Evolutionary conservation across 2,113 vertebrate genomes (phyloP), one percentile per base, ranked within the genome.

Genomic region (Pantherophis guttatus): DNA sequence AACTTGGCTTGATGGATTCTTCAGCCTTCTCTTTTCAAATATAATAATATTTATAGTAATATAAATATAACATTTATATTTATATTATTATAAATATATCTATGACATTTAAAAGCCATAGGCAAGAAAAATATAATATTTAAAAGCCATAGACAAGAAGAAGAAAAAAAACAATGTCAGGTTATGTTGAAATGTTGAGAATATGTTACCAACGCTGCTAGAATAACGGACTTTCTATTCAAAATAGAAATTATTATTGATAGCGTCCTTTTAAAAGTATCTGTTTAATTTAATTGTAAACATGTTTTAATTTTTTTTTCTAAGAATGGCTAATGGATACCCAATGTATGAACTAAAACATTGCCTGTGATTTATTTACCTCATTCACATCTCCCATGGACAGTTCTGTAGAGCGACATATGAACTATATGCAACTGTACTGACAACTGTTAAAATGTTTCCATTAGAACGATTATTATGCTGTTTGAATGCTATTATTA

Each of bases 401-500:
- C 33, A 39, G 33, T 81, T 39, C 33, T 81, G 75, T 39, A 44
- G 8, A 21, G 17, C 19, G 75, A 81, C 75, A 44, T 81, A 39
- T 39, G 33, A 81, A 44, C 33, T 44, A 81, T 39, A 81, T 81
- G 75, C 75, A 81, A 81, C 75, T 58, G 19, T 93, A 52, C 44
- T 50, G 26, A 86, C 39, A 2, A 39, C 50, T 26, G 39, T 70
- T 88, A 50, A 23, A 50, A 57, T 89, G 8, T 88, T 89, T 81
- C 93, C 54, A 62, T 93, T 48, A 29, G 44, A 89, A 89, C 12
- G 2, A 48, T 39, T 88, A 59, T 93, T 93, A 94, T 54, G 26
- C 93, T 44, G 52, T 59, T 91, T 94, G 91, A 95, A 94, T 26
- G 92, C 90, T 8, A 90, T 94, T 29, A 65, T 92, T 92, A 95